Conservation (phyloP, 2,113 vertebrate genomes). For the Sporophila hypoxantha region DNA sequence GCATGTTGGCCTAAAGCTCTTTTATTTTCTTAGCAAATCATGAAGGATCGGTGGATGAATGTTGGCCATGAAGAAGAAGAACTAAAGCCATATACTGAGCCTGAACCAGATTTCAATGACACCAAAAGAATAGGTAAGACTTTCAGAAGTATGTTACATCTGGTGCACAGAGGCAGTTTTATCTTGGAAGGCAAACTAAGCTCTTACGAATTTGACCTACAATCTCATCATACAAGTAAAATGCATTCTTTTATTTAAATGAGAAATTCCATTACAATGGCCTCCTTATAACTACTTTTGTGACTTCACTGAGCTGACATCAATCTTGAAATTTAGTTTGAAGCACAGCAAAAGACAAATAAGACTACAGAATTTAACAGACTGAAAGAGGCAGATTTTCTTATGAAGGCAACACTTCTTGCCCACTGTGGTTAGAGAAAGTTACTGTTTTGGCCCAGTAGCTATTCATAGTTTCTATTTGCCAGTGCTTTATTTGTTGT, state of each 20-base stretch:
- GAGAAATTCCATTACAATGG: not conserved
- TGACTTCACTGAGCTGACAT: not conserved
- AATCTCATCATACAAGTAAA: not conserved
- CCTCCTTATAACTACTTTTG: not conserved
- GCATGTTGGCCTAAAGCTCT: not conserved
- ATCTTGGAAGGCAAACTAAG: not conserved
- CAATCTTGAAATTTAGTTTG: not conserved
- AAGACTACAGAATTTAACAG: not conserved
- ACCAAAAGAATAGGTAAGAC: slow-evolving; percentile 86
- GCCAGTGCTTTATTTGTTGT: not conserved
- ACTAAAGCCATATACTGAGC: slow-evolving; percentile 89
- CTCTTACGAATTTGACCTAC: not conserved
- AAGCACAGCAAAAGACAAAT: not conserved
- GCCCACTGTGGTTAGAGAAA: fast-evolving
- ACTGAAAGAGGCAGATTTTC: not conserved
- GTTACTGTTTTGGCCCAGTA: not conserved
- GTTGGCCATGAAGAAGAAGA: slow-evolving; percentile 94
- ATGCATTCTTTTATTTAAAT: not conserved
- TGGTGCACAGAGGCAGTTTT: not conserved
- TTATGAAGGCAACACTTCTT: not conserved
- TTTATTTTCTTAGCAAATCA: slow-evolving; percentile 84
- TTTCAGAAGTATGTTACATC: not conserved
- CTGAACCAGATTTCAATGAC: slow-evolving; percentile 89
- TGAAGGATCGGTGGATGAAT: slow-evolving; percentile 98
- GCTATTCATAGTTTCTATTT: not conserved